phyloP scores from a whole-genome alignment of 2,113 vertebrate species.

The Narcine bancroftii region DNA sequence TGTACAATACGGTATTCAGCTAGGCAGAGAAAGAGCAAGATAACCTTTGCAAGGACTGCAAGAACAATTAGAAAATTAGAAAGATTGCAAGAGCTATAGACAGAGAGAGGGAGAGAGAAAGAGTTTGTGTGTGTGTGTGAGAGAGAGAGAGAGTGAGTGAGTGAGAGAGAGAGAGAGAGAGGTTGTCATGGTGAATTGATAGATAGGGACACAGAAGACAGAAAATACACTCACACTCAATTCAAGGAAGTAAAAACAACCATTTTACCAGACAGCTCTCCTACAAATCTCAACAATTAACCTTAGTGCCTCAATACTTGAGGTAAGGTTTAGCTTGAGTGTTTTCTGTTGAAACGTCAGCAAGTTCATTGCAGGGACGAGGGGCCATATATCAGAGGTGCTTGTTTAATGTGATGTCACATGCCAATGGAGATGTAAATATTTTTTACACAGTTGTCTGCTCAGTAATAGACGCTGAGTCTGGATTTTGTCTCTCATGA shows the following conservation, averaged over 20 bases:
- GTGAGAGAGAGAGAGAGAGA: background rate
- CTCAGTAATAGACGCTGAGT: background rate
- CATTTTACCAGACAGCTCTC: background rate
- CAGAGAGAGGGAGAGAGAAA: background rate
- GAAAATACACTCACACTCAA: background rate
- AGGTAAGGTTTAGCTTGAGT: background rate
- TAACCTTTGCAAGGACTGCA: no score
- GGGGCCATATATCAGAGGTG: background rate
- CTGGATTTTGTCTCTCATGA: constrained; percentile 25
- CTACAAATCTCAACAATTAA: background rate
- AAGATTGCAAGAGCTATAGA: background rate
- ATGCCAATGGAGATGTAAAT: constrained; percentile 22
- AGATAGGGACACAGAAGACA: no score
- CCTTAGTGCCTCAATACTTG: background rate
- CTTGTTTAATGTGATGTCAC: constrained; percentile 18
- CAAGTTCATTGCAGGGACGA: background rate
- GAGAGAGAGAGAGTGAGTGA: background rate
- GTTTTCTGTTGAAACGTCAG: background rate
- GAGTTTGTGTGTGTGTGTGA: background rate
- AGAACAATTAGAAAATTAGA: background rate
- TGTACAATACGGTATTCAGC: no score
- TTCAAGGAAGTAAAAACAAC: background rate
- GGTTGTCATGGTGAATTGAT: no score
- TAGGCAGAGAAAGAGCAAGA: no score
- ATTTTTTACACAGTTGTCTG: constrained; percentile 5